Conservation (phyloP, 2,797 vertebrate genomes). For the Oryzias dopingdopingensis region DNA sequence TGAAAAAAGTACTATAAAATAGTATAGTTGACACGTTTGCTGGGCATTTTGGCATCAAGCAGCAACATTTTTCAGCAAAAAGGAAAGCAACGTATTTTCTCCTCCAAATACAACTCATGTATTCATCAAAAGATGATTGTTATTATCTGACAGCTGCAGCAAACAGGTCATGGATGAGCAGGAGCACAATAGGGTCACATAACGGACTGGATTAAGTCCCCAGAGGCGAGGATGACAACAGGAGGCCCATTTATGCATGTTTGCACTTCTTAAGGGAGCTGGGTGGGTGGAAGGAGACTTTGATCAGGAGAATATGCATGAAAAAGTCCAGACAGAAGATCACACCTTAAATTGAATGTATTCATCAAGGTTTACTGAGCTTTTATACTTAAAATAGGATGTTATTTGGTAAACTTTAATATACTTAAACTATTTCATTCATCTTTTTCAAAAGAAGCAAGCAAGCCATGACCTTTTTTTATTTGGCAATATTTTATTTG, state of each 20-base stretch:
- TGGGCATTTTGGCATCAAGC: no score
- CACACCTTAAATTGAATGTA: not conserved
- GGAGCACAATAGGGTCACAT: constrained; percentile 6
- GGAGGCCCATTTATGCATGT: constrained; percentile 32
- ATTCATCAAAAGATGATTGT: no score
- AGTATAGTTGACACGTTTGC: no score
- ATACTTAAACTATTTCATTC: no score
- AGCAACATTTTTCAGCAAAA: no score
- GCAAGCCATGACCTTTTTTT: not conserved
- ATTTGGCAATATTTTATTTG: constrained; percentile 43
- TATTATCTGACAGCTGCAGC: not conserved
- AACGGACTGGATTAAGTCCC: constrained; percentile 56
- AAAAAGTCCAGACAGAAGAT: not conserved
- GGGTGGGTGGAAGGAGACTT: constrained; percentile 35
- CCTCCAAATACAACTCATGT: no score
- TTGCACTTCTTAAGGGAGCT: constrained; percentile 50
- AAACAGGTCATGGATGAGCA: not conserved
- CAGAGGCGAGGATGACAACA: constrained; percentile 49
- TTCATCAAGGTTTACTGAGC: no score
- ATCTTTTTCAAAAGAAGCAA: not conserved
- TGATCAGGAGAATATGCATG: constrained; percentile 62
- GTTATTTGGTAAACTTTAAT: no score
- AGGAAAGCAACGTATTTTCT: no score
- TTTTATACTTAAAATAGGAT: not conserved
- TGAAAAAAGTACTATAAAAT: no score